phyloP scores from a whole-genome alignment of 1,140 invertebrate species.

The Vanessa atalanta region DNA sequence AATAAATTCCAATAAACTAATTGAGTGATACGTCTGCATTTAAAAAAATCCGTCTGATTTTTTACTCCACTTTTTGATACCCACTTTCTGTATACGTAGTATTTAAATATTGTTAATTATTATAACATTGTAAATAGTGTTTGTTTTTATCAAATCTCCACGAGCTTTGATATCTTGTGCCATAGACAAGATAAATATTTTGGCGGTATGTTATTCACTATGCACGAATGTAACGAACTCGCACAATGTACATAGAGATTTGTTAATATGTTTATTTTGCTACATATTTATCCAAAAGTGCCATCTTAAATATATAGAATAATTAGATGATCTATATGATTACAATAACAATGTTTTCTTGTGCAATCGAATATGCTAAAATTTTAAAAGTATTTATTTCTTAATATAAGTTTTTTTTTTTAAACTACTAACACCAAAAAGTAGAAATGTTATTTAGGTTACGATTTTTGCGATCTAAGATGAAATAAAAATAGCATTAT shows the following conservation, averaged over 20 bases:
- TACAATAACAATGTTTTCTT: conserved; percentile 47
- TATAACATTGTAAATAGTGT: conserved; percentile 60
- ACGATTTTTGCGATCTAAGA: conserved; percentile 35
- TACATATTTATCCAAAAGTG: conserved; percentile 71
- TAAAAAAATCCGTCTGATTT: conserved; percentile 59
- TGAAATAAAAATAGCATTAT: conserved; percentile 46
- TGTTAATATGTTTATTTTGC: conserved; percentile 60
- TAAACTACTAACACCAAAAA: conserved; percentile 79
- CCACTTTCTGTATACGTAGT: conserved; percentile 29
- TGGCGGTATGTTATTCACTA: conserved; percentile 44
- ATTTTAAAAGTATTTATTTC: conserved; percentile 74
- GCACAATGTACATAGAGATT: conserved; percentile 59
- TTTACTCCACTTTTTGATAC: conserved; percentile 39
- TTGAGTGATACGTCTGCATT: conserved; percentile 54
- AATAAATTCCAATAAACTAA: conserved; percentile 79
- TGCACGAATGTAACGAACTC: conserved; percentile 25
- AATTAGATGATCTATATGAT: conserved; percentile 45
- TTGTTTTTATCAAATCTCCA: conserved; percentile 57
- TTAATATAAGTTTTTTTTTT: conserved; percentile 60
- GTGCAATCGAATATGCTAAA: conserved; percentile 63
- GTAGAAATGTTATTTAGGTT: conserved; percentile 65
- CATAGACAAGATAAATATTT: conserved; percentile 70
- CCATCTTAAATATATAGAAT: conserved; percentile 56
- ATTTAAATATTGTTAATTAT: conserved; percentile 37
- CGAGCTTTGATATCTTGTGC: conserved; percentile 70